Base-by-base conservation (phyloP, 2,797 vertebrate species). In the Arnoldichthys spilopterus region DNA sequence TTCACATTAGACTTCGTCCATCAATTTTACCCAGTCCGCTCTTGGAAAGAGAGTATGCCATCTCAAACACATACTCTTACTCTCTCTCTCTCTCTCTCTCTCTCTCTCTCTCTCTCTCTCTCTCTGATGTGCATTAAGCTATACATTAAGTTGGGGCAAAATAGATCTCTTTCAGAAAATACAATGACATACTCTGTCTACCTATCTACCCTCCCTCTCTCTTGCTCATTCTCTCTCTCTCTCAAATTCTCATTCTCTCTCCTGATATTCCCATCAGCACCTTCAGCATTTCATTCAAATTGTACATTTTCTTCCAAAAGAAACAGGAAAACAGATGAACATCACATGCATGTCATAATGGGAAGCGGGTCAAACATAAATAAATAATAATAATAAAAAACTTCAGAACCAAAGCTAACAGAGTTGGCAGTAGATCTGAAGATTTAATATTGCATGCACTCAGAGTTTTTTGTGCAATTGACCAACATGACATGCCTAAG, bases 401-500 rank as follows among this genome's bases (percentile, higher is more conserved):
- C 85, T 89, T 87, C 81, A 87, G 86, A 87, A 89, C 86, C 87
- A 90, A 86, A 87, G 74, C 87, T 93, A 93, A 93, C 91, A 90
- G 92, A 90, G 77, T 86, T 92, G 89, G 90, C 91, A 91, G 89
- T 82, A 88, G 81, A 91, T 89, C 92, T 91, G 89, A 90, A 83
- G 80, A 86, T 91, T 92, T 92, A 93, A 92, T 93, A 91, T 93
- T 92, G 89, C 84, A 88, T 90, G 92, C 69, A 86, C 90, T 91
- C 90, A 90, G 40, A 89, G 61, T 92, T 91, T 94, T 91, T 90
- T 91, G 92, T 93, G 93, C 89, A 94, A 92, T 93, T 91, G 94
- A 95, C 94, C 93, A 92, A 94, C 87, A 90, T 92, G 94, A 93
- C 94, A 91, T 91, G 92, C 91, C 93, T 95, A 94, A 96, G 93